Conservation (phyloP, 2,888 invertebrate species). For the Mythimna ferrago region DNA sequence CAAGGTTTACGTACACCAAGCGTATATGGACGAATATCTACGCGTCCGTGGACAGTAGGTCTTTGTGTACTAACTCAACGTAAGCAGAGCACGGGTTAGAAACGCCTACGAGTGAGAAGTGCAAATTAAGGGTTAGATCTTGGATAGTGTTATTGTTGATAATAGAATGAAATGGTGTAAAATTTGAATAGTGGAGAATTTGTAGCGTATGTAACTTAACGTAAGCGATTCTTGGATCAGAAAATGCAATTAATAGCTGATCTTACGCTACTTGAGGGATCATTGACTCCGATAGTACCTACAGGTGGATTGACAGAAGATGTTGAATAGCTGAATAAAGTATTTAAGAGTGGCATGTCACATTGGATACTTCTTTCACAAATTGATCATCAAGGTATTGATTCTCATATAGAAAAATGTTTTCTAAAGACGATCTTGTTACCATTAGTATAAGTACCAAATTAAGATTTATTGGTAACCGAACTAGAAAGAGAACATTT, state of each 20-base stretch:
- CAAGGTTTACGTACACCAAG: too few relatives aligned
- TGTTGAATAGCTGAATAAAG: too few relatives aligned
- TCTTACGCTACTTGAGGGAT: too few relatives aligned
- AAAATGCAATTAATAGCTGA: too few relatives aligned
- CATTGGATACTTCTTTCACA: not conserved
- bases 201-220: not conserved
- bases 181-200: not conserved
- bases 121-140: conserved; percentile 27
- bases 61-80: conserved; percentile 22
- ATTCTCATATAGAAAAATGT: not conserved
- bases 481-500: not conserved
- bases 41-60: too few relatives aligned
- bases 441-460: not conserved
- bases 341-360: too few relatives aligned
- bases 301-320: not conserved
- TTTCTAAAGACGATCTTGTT: not conserved
- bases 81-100: conserved; percentile 51
- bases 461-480: not conserved
- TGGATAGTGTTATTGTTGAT: conserved; percentile 34
- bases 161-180: conserved; percentile 38
- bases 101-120: conserved; percentile 50
- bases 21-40: too few relatives aligned
- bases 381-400: not conserved
- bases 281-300: too few relatives aligned
- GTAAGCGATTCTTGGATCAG: too few relatives aligned